These are phyloP conservation scores for Drymodes brunneopygia DNA, from an alignment of 2,113 vertebrate genomes.

Conservation along the genomic window DNA sequence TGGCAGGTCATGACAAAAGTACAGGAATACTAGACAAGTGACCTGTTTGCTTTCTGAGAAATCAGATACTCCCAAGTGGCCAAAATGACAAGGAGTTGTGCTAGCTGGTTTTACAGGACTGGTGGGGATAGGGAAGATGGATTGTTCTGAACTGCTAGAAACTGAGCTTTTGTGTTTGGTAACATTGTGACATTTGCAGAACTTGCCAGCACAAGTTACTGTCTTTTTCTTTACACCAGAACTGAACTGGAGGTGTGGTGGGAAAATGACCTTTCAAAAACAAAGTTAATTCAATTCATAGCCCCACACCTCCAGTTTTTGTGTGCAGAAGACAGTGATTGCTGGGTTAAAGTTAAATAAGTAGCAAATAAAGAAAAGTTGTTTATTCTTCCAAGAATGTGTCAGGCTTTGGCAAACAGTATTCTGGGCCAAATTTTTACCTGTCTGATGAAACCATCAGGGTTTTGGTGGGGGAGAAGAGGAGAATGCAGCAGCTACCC, in stretches of 20 bases:
- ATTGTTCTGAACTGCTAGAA: neutral
- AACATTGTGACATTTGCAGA: neutral
- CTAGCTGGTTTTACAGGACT: neutral
- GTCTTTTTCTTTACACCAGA: neutral
- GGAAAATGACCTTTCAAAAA: neutral
- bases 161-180: neutral
- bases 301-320: accelerated
- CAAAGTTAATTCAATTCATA: neutral
- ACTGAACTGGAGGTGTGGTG: neutral
- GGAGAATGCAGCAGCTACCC: neutral
- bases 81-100: neutral
- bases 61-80: neutral
- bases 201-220: neutral
- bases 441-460: neutral
- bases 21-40: neutral
- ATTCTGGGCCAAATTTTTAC: neutral
- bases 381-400: neutral
- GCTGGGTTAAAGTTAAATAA: neutral
- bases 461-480: neutral
- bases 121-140: neutral
- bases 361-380: neutral
- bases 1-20: neutral
- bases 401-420: neutral
- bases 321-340: neutral
- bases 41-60: neutral